A percentile compares a stretch with the other conserved stretches of the same genome.
These are phyloP conservation scores for Pyrgus malvae DNA, from an alignment of 2,888 invertebrate genomes.

Conservation along the genomic window DNA sequence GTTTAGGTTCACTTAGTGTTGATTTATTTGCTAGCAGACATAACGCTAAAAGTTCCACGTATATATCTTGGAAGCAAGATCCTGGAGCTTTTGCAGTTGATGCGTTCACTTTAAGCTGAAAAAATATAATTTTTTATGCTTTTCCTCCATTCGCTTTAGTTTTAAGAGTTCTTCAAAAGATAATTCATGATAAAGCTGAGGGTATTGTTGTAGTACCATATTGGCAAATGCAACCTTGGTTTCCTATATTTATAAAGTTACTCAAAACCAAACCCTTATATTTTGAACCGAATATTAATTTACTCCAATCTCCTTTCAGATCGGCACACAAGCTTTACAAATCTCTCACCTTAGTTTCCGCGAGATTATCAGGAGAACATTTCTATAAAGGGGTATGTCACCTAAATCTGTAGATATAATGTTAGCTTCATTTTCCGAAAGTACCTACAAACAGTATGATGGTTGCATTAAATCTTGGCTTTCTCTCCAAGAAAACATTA, in stretches of 20 bases:
- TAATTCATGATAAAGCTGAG: constrained; percentile 23
- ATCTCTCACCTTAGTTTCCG: constrained; percentile 11
- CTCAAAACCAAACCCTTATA: neutral
- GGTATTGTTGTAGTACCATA: constrained; percentile 32
- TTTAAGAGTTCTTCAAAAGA: constrained; percentile 25
- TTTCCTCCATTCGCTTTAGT: constrained; percentile 28
- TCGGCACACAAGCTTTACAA: constrained; percentile 3
- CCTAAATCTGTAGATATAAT: constrained; percentile 18
- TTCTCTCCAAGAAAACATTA: constrained; percentile 32
- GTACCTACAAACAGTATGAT: constrained; percentile 23
- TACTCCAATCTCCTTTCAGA: constrained; percentile 4
- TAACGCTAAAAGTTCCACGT: constrained; percentile 23
- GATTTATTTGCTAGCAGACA: constrained; percentile 27
- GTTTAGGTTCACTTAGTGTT: neutral
- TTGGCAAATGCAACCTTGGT: constrained; percentile 27
- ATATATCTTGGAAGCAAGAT: constrained; percentile 23
- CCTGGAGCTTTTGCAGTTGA: constrained; percentile 18
- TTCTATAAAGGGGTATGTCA: constrained; percentile 2
- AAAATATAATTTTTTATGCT: constrained; percentile 24
- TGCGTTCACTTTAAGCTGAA: constrained; percentile 28
- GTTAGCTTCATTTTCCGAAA: constrained; percentile 12
- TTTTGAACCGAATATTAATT: constrained; percentile 4
- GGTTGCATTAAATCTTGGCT: constrained; percentile 11
- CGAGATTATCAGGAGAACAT: constrained; percentile 5
- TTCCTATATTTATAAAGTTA: constrained; percentile 4